phyloP scores from a whole-genome alignment of 92 coral and sea anemone genomes.

The Desmophyllum pertusum region DNA sequence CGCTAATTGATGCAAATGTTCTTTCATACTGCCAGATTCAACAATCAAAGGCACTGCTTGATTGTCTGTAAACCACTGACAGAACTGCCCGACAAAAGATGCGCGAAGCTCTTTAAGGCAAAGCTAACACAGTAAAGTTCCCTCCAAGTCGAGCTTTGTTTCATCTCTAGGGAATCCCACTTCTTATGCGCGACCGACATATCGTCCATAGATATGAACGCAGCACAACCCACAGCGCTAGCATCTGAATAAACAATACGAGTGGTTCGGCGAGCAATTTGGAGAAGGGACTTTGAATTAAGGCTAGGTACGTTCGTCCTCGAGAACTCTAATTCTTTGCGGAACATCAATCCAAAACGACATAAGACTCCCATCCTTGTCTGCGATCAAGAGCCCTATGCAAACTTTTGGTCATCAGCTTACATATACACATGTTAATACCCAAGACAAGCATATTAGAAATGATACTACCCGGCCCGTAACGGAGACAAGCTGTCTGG shows the following conservation, averaged over 20 bases:
- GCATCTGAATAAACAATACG: slow-evolving; percentile 43
- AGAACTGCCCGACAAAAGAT: not conserved
- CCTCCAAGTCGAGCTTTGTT: slow-evolving; percentile 67
- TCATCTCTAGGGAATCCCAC: slow-evolving; percentile 49
- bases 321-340: slow-evolving; percentile 41
- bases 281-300: slow-evolving; percentile 9
- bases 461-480: slow-evolving; percentile 46
- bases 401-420: slow-evolving; percentile 40
- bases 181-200: slow-evolving; percentile 47
- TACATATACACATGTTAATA: slow-evolving; percentile 51
- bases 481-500: slow-evolving; percentile 65
- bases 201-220: slow-evolving; percentile 46
- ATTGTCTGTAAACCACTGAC: slow-evolving; percentile 74
- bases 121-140: slow-evolving; percentile 48
- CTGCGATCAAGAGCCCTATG: slow-evolving; percentile 19
- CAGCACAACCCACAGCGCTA: slow-evolving; percentile 57
- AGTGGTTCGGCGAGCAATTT: not conserved
- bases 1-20: slow-evolving; percentile 53
- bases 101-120: slow-evolving; percentile 45
- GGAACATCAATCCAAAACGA: slow-evolving; percentile 11
- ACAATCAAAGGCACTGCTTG: slow-evolving; percentile 55
- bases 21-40: slow-evolving; percentile 64
- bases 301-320: not conserved
- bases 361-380: not conserved
- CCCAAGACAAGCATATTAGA: slow-evolving; percentile 49